Evolutionary conservation across 2,113 vertebrate species (phyloP), one percentile per base, ranked within the genome.

Genomic region (Leuciscus idus): DNA sequence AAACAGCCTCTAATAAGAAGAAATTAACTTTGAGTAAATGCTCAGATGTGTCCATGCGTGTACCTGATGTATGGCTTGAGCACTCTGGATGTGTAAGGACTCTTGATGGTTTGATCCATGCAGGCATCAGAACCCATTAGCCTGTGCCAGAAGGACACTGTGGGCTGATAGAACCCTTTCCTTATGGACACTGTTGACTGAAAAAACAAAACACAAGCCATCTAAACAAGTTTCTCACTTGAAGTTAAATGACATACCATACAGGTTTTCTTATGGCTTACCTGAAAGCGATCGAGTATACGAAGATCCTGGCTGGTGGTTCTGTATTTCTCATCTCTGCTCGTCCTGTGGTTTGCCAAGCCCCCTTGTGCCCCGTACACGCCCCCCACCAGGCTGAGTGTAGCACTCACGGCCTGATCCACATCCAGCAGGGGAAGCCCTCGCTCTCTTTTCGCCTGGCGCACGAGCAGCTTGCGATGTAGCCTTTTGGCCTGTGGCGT

Each of bases 251-350:
- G 19, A 21, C 28, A 4, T 55, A 52, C 26, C 17, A 15, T 33
- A 55, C 26, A 9, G 0, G n/a, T 64, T 48, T 57, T 77, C 33
- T 19, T 12, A 6, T 3, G 39, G 0, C 82, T 87, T 88, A 99
- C 98, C 96, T 99, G 98, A 90, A 98, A 99, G n/a, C 98, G 96
- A 89, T 99, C 98, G 21, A 99, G 95, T 55, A 99, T 97, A 15
- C 97, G 93, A 85, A 96, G 95, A 90, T 99, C 98, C 86, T 96
- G 96, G 90, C 97, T 96, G 87, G 93, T 96, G 62, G 95, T 96
- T 83, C 95, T 94, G 90, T 96, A 97, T 0, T 93, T 96, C 4
- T 94, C 93, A 26, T 90, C 90, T n/a, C 91, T 92, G 6, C 87
- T 46, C 3, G 68, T 82, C 26, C 91, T 90, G 23, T 91, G 84